Evolutionary conservation across 2,113 vertebrate species (phyloP).

Genomic region (Sylvietta virens): DNA sequence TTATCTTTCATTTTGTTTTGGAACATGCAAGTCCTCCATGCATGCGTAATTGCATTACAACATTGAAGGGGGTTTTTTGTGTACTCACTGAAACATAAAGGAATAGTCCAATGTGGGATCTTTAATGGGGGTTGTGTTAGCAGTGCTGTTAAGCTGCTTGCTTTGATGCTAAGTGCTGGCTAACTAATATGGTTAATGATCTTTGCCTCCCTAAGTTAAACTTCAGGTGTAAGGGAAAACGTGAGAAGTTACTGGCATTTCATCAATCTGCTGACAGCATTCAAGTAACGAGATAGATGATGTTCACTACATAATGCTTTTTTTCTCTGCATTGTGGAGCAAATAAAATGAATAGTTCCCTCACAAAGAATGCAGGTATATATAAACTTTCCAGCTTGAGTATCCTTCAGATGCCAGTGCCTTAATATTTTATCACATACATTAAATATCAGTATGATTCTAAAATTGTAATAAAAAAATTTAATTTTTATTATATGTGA

Average conservation of each 20-base stretch:
- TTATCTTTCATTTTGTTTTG: slow-evolving; percentile 58
- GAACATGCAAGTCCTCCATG: slow-evolving; percentile 42
- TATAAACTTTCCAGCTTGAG: not conserved
- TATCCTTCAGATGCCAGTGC: not conserved
- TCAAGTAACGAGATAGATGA: not conserved
- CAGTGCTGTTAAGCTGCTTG: not conserved
- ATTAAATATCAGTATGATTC: not conserved
- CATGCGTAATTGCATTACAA: slow-evolving; percentile 55
- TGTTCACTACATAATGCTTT: not conserved
- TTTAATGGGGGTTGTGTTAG: not conserved
- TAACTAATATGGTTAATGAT: not conserved
- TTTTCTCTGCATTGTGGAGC: not conserved
- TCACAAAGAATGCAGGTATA: not conserved
- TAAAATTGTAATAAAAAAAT: not conserved
- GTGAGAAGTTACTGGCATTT: not conserved
- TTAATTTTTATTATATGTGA: not conserved
- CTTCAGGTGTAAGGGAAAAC: not conserved
- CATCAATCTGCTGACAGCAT: not conserved
- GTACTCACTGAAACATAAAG: slow-evolving; percentile 27
- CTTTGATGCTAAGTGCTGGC: not conserved
- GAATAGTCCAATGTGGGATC: not conserved
- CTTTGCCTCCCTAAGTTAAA: not conserved
- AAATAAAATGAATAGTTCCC: not conserved
- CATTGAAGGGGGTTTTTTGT: not conserved
- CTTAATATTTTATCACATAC: not conserved